A percentile compares a stretch with the other conserved stretches of the same genome.
These are phyloP conservation scores for Zelostemma sp. DNA, from an alignment of 1,140 invertebrate species.

Conservation along the genomic window DNA sequence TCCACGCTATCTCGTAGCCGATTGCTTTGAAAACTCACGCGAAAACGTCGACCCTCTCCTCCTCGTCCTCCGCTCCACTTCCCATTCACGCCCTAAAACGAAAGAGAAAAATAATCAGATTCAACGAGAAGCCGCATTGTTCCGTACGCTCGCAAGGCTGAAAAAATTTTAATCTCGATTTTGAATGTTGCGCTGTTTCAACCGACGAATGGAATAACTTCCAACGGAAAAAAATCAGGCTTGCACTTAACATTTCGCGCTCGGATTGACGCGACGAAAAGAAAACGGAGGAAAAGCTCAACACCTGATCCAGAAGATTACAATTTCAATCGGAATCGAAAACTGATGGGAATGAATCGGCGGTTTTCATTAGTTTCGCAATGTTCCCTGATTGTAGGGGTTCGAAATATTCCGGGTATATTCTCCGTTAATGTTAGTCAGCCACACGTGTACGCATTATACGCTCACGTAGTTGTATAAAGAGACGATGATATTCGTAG, in stretches of 20 bases:
- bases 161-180: too few relatives aligned
- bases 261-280: neutral
- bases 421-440: conserved; percentile 30
- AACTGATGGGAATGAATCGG: conserved; percentile 16
- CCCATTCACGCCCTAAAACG: conserved; percentile 19
- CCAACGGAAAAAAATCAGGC: too few relatives aligned
- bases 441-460: conserved; percentile 7
- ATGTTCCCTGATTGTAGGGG: conserved; percentile 16
- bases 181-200: too few relatives aligned
- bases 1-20: conserved; percentile 60
- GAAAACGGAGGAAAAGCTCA: neutral
- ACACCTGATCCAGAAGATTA: neutral
- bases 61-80: conserved; percentile 9
- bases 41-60: conserved; percentile 61
- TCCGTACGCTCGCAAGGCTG: too few relatives aligned
- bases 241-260: too few relatives aligned
- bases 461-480: conserved; percentile 13
- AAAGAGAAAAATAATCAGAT: conserved; percentile 43
- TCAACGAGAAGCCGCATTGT: conserved; percentile 30
- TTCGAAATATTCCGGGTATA: conserved; percentile 22
- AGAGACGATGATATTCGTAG: conserved; percentile 25
- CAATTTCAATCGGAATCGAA: conserved; percentile 15
- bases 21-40: conserved; percentile 66
- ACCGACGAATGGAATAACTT: conserved; percentile 6
- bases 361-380: conserved; percentile 21